These are phyloP conservation scores for Coboldia fuscipes DNA, from an alignment of 1,140 invertebrate genomes.

Conservation along the genomic window DNA sequence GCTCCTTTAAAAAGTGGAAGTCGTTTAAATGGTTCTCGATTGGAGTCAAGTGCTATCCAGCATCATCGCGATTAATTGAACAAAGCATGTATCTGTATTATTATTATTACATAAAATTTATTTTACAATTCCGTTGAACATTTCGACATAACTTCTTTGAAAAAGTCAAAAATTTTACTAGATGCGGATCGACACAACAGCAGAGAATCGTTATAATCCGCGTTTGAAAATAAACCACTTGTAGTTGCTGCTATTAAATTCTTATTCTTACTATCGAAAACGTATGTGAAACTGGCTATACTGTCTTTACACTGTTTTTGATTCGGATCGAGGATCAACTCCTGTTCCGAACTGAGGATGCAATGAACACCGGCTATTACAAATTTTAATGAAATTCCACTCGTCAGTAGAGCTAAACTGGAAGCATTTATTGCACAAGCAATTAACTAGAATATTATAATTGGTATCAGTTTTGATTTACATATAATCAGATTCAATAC, in stretches of 20 bases:
- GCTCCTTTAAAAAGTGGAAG: too few relatives aligned
- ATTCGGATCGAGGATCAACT: slow-evolving; percentile 45
- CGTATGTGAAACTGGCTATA: slow-evolving; percentile 37
- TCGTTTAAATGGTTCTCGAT: too few relatives aligned
- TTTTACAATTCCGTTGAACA: slow-evolving; percentile 26
- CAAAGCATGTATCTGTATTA: slow-evolving; percentile 1
- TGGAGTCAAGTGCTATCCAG: slow-evolving; percentile 13
- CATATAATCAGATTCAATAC: slow-evolving; percentile 6
- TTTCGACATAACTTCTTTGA: slow-evolving; percentile 33
- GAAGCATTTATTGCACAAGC: slow-evolving; percentile 62
- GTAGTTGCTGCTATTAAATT: slow-evolving; percentile 40
- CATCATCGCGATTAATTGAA: slow-evolving; percentile 7
- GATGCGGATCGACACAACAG: slow-evolving; percentile 37
- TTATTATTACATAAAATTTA: neutral
- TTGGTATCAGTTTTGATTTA: neutral
- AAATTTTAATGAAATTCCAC: slow-evolving; percentile 56
- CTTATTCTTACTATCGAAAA: slow-evolving; percentile 43
- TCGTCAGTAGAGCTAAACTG: slow-evolving; percentile 59
- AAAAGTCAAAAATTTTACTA: slow-evolving; percentile 45
- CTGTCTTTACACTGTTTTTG: slow-evolving; percentile 13
- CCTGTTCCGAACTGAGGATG: slow-evolving; percentile 36
- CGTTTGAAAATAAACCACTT: slow-evolving; percentile 37
- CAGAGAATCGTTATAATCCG: slow-evolving; percentile 37
- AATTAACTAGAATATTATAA: slow-evolving; percentile 31
- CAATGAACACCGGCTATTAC: slow-evolving; percentile 57